A percentile compares a stretch with the other conserved stretches of the same genome.
These are phyloP conservation scores for Hypsibius dujardini DNA, from an alignment of 1,140 invertebrate species.

Conservation along the genomic window DNA sequence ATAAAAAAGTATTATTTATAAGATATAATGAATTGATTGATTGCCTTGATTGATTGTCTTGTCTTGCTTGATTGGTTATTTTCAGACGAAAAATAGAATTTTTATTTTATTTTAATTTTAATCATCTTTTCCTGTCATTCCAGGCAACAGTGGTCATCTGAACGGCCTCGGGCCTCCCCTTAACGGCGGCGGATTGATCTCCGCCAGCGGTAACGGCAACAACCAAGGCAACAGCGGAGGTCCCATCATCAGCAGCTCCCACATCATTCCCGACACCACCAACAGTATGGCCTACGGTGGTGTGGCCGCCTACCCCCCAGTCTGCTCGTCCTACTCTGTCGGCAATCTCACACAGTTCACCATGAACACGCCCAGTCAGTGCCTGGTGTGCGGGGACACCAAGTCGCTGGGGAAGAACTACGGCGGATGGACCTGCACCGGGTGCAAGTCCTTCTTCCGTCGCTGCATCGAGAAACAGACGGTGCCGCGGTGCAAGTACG, in stretches of 20 bases:
- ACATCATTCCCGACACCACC: background rate
- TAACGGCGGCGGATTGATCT: no score
- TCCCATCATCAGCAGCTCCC: background rate
- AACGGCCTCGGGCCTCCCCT: conserved; percentile 7
- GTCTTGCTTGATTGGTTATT: no score
- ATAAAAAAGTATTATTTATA: no score
- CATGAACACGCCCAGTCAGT: conserved; percentile 11
- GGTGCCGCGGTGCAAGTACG: conserved; percentile 32
- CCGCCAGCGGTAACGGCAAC: no score
- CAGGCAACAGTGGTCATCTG: background rate
- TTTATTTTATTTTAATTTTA: no score
- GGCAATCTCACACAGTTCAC: conserved; percentile 14
- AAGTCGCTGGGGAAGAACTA: conserved; percentile 14
- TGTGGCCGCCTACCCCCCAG: background rate
- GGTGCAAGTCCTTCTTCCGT: conserved; percentile 28
- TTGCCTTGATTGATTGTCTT: no score
- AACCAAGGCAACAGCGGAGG: no score
- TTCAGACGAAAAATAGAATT: no score
- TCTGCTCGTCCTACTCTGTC: conserved; percentile 2
- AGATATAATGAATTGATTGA: no score
- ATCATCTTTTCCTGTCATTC: no score
- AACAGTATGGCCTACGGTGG: conserved; percentile 7
- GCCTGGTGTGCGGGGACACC: conserved; percentile 12
- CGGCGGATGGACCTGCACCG: conserved; percentile 16
- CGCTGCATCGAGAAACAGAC: conserved; percentile 32